Conservation (phyloP, 2,888 invertebrate genomes). For the Heterodera filipjevi region DNA sequence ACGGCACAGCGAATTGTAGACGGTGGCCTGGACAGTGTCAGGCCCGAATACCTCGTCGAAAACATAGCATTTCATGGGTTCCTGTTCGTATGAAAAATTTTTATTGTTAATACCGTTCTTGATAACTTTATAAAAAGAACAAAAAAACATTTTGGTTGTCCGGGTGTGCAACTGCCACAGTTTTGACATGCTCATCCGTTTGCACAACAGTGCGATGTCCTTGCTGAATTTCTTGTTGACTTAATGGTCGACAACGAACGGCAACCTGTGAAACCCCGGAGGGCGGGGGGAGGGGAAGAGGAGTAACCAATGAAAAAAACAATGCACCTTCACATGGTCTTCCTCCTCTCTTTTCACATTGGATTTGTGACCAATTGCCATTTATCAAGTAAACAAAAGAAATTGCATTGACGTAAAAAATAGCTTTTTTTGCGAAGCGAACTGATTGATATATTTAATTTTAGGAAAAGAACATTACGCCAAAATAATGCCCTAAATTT, state of each 20-base stretch:
- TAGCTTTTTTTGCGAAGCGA: too few relatives aligned
- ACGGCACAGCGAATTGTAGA: constrained; percentile 92
- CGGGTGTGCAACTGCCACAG: constrained; percentile 37
- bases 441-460: too few relatives aligned
- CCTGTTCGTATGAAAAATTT: constrained; percentile 55
- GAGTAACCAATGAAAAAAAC: background rate
- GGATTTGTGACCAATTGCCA: too few relatives aligned
- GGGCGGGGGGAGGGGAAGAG: too few relatives aligned
- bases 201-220: constrained; percentile 77
- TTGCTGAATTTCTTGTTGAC: constrained; percentile 79
- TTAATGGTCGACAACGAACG: constrained; percentile 83
- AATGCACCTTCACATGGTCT: background rate
- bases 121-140: background rate
- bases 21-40: constrained; percentile 80
- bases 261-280: background rate
- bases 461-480: too few relatives aligned
- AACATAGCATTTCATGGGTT: constrained; percentile 81
- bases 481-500: too few relatives aligned
- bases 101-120: too few relatives aligned
- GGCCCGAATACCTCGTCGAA: constrained; percentile 92
- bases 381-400: too few relatives aligned
- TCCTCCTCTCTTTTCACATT: too few relatives aligned
- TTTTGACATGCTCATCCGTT: constrained; percentile 67
- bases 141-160: constrained; percentile 28
- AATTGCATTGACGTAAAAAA: too few relatives aligned